Base-by-base conservation (phyloP, 1,140 invertebrate species). In the Drosophila ogumai region DNA sequence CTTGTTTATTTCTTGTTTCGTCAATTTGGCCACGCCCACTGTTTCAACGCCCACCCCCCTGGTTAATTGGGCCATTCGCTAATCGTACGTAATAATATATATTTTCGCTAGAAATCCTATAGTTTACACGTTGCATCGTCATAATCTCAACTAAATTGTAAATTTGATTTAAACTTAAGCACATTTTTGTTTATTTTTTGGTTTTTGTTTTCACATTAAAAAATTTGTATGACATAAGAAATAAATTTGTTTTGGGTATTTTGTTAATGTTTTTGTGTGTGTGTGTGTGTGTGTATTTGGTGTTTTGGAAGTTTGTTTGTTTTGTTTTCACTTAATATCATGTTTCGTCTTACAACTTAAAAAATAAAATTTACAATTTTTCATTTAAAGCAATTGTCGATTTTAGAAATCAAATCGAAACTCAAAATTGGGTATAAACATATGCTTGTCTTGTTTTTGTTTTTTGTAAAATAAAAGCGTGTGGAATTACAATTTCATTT, bases 401-500 rank as follows among this genome's bases (percentile, higher is more conserved):
- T 81, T 47, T 63, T 64, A 59, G 43, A 72, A 72, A 72, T 68
- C 44, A 65, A 84, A 79, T 55, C 50, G 41, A 72, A 72, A 81
- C 57, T 69, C 31, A 75, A 68, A 79, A 81, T 59, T 65, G 65
- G 67, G 64, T 34, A 55, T 81, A 66, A 66, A 25, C 71, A 75
- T 72, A 34, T 28, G 13, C 22, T 52, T 12, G 49, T 52, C 32
- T 40, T 28, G 25, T 65, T 61, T 32, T 46, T 28, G 25, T 76
- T 32, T 44, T 76, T 71, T 77, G 67, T 78, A 91, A 91, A 76
- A 87, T 91, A 91, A 91, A 91, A 91, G 90, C 90, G 82, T 82
- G 87, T 91, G 90, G 90, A 91, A 91, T 91, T 91, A 87, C 82
- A 87, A 71, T 91, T 90, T 77, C 79, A 77, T 82, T 82, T 76